A percentile compares a stretch with the other conserved stretches of the same genome.
Conservation (phyloP, 2,113 vertebrate species). For the Camelus dromedarius region DNA sequence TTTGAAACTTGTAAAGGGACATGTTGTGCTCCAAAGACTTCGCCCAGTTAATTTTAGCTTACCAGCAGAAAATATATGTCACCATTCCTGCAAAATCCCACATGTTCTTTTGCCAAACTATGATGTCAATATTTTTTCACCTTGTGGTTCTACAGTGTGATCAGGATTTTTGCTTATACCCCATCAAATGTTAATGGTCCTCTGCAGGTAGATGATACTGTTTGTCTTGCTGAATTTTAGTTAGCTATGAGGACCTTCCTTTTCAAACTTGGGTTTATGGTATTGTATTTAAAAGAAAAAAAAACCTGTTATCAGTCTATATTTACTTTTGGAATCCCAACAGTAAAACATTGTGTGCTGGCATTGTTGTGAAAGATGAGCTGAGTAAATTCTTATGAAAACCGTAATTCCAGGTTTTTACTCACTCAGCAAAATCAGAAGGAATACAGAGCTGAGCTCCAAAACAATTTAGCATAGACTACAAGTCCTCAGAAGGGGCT, state of each 20-base stretch:
- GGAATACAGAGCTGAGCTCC: not conserved
- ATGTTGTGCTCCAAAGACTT: not conserved
- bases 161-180: constrained; percentile 48
- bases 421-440: constrained; percentile 9
- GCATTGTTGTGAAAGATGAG: constrained; percentile 48
- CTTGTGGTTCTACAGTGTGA: not conserved
- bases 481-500: not conserved
- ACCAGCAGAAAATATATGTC: not conserved
- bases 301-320: not conserved
- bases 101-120: not conserved
- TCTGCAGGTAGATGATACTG: not conserved
- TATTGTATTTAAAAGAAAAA: constrained; percentile 47
- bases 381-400: constrained; percentile 59
- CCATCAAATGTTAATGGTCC: not conserved
- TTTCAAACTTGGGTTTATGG: not conserved
- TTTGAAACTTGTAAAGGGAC: constrained; percentile 36
- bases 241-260: constrained; percentile 30
- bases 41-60: not conserved
- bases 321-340: constrained; percentile 48
- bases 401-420: constrained; percentile 30
- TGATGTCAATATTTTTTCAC: constrained; percentile 58
- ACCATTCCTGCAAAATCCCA: not conserved
- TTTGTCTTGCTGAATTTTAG: constrained; percentile 62
- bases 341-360: constrained; percentile 42
- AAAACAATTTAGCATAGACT: constrained; percentile 1